These are phyloP conservation scores for Epizoanthus scotinus DNA, from an alignment of 92 coral and sea anemone genomes.

Conservation along the genomic window DNA sequence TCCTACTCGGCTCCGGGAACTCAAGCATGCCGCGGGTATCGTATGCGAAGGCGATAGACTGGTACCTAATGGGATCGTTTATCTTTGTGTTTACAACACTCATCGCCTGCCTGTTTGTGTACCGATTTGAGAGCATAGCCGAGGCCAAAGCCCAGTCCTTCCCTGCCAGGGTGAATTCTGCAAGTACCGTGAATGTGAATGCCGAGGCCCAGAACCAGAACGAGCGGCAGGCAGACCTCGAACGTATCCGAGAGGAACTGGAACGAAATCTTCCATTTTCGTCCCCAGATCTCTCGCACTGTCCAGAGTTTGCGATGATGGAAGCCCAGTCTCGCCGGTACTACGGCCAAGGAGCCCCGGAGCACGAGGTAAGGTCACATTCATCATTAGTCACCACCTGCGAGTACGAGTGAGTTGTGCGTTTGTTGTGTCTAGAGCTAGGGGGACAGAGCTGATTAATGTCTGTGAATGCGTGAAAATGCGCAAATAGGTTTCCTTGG, in stretches of 20 bases:
- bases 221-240: slow-evolving; percentile 26
- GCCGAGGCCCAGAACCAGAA: slow-evolving; percentile 50
- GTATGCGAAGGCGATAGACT: slow-evolving; percentile 98
- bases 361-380: not conserved
- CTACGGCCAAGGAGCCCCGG: slow-evolving; percentile 17
- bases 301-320: slow-evolving; percentile 44
- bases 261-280: slow-evolving; percentile 33
- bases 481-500: no score
- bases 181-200: slow-evolving; percentile 39
- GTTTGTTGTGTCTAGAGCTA: no score
- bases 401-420: no score
- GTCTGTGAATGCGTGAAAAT: no score
- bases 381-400: no score
- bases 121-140: slow-evolving; percentile 54
- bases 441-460: no score
- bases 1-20: slow-evolving; percentile 94
- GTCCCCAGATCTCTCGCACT: slow-evolving; percentile 40
- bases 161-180: slow-evolving; percentile 14
- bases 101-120: slow-evolving; percentile 80
- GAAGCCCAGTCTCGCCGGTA: slow-evolving; percentile 31
- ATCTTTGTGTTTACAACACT: slow-evolving; percentile 95
- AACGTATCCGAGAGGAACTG: slow-evolving; percentile 39
- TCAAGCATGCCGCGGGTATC: slow-evolving; percentile 99
- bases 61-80: slow-evolving; percentile 95
- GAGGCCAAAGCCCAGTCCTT: slow-evolving; percentile 36